A percentile compares a stretch with the other conserved stretches of the same genome.
Evolutionary conservation across 2,113 vertebrate genomes (phyloP).

Genomic region (Erinaceus europaeus): DNA sequence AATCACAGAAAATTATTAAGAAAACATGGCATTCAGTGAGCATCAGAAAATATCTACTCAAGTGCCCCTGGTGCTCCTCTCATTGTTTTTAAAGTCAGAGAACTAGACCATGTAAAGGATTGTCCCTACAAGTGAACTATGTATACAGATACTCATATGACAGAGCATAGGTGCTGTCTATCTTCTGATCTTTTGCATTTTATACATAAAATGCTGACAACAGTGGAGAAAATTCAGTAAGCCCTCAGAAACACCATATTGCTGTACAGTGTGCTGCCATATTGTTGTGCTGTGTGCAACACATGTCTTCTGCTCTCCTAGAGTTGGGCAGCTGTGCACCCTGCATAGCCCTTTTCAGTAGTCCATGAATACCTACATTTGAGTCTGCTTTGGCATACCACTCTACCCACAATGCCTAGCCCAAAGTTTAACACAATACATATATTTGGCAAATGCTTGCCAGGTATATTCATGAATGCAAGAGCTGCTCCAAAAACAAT

Average conservation of each 20-base stretch:
- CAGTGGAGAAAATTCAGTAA: neutral
- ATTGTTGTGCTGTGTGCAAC: accelerated
- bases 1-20: constrained; percentile 33
- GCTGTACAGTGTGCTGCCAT: accelerated
- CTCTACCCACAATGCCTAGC: neutral
- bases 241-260: neutral
- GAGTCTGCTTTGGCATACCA: neutral
- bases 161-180: neutral
- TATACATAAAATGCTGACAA: accelerated
- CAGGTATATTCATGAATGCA: accelerated
- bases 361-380: neutral
- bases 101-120: neutral
- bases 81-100: constrained; percentile 53
- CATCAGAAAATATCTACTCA: neutral
- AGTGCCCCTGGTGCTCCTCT: neutral
- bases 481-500: neutral
- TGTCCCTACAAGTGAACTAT: neutral
- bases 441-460: too few relatives aligned
- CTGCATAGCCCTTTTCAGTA: neutral
- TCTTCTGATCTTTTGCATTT: neutral
- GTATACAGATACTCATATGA: too few relatives aligned
- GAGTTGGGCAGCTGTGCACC: neutral
- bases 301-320: too few relatives aligned
- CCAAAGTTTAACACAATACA: neutral
- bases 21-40: constrained; percentile 37